Evolutionary conservation across 2,888 invertebrate species (phyloP).

Genomic region (Caenorhabditis wallacei): DNA sequence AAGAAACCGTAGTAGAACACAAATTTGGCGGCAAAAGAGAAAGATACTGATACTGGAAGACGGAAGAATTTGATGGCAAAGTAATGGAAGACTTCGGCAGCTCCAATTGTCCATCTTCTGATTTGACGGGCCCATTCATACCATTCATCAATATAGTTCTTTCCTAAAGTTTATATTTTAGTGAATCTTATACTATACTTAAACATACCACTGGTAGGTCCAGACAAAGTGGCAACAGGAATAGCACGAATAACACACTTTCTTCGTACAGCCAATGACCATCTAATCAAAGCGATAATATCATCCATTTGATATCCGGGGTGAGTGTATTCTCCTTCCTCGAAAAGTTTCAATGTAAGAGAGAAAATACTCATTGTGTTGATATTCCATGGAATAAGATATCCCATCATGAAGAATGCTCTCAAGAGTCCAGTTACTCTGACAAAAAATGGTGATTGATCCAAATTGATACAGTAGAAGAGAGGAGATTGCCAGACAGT

Average conservation of each 20-base stretch:
- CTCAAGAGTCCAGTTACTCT: constrained; percentile 78
- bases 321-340: constrained; percentile 78
- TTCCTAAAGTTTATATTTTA: constrained; percentile 12
- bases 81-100: constrained; percentile 81
- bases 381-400: constrained; percentile 80
- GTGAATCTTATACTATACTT: neutral
- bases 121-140: constrained; percentile 81
- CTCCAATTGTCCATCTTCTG: constrained; percentile 80
- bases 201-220: constrained; percentile 72
- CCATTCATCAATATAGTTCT: constrained; percentile 77
- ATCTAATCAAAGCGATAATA: constrained; percentile 79
- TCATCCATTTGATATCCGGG: constrained; percentile 81
- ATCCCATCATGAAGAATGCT: constrained; percentile 81
- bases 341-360: constrained; percentile 74
- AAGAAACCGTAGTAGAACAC: constrained; percentile 80
- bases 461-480: constrained; percentile 79
- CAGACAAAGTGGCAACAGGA: constrained; percentile 78
- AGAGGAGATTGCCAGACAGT: constrained; percentile 81
- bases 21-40: constrained; percentile 77
- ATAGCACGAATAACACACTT: constrained; percentile 77
- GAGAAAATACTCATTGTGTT: constrained; percentile 81
- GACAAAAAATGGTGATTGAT: constrained; percentile 80
- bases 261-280: constrained; percentile 78
- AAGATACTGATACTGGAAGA: constrained; percentile 73
- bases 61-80: constrained; percentile 79